phyloP scores from a whole-genome alignment of 2,888 invertebrate genomes.

The Eumacrocentrus americanus region DNA sequence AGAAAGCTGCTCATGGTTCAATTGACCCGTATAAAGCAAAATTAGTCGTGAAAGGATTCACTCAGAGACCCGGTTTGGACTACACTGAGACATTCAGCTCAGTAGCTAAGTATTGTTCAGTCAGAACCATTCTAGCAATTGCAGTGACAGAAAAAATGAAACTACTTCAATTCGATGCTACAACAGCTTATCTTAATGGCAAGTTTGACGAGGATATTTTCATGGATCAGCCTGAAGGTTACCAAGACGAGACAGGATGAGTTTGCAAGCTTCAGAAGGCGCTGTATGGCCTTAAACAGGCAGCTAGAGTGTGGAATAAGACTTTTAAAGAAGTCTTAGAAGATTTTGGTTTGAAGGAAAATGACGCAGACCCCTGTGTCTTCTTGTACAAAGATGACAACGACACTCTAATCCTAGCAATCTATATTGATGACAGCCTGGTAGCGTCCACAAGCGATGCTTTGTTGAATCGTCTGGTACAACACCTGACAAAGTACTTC shows the following conservation, averaged over 20 bases:
- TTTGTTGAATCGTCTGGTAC: slow-evolving; percentile 13
- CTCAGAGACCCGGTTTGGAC: slow-evolving; percentile 31
- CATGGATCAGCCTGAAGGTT: slow-evolving; percentile 36
- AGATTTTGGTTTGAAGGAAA: slow-evolving; percentile 40
- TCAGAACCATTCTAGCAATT: slow-evolving; percentile 34
- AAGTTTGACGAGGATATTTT: slow-evolving; percentile 29
- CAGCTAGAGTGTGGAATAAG: slow-evolving; percentile 49
- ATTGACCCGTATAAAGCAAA: slow-evolving; percentile 24
- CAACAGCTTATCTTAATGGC: slow-evolving; percentile 30
- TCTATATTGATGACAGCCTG: slow-evolving; percentile 36
- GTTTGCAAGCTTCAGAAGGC: slow-evolving; percentile 48
- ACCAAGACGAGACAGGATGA: slow-evolving; percentile 36
- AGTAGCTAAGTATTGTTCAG: slow-evolving; percentile 23
- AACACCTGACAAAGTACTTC: slow-evolving; percentile 13
- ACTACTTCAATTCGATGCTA: slow-evolving; percentile 27
- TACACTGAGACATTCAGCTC: slow-evolving; percentile 29
- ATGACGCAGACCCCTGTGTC: slow-evolving; percentile 33
- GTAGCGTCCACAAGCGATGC: slow-evolving; percentile 13
- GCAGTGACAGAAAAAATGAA: slow-evolving; percentile 31
- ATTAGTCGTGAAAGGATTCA: slow-evolving; percentile 26
- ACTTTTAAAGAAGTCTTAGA: slow-evolving; percentile 38
- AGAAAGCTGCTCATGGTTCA: slow-evolving; percentile 25
- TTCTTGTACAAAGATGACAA: slow-evolving; percentile 30
- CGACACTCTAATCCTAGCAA: slow-evolving; percentile 22
- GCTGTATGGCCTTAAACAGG: slow-evolving; percentile 54